Base-by-base conservation (phyloP, 30 jellyfish, hydroid and myxozoan genomes). In the Euphysa ruthae region DNA sequence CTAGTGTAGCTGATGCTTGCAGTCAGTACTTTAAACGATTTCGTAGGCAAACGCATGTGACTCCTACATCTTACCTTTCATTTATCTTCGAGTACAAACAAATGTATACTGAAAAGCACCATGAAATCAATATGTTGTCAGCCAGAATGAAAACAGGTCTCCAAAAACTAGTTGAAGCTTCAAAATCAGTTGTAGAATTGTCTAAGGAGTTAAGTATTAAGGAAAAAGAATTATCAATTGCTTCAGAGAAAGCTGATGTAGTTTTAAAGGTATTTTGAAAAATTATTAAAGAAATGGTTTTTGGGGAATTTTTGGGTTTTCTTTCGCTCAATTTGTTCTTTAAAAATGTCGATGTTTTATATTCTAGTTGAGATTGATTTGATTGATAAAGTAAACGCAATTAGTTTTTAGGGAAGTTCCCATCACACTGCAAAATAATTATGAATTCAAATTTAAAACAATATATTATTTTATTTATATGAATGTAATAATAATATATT, bases 31-130 rank as follows among this genome's bases (percentile, higher is more conserved):
- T 81, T 19, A 86, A 81, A 33, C 70, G 95, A 54, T 83, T 55
- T 57, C 92, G 95, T 22, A 92, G 95, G 49, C 95, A 83, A 49
- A 77, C 95, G 1, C 95, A 83, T 79, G 95, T 83, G 58, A 83
- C 95, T 4, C 95, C 95, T 6, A 83, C 75, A 62, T 83, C 95
- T 0, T 83, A 83, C 54, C 68, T 83, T 60, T 83, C 95, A 28
- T 83, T 83, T 66, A 83, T 83, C 29, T 55, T 75, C 20, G 85
- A 87, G 24, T 83, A 74, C 55, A 83, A 83, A 63, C 49, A 49
- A 14, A 73, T 83, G 20, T 83, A 83, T 82, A 70, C 61, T 15
- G 82, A 63, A 42, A 73, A 83, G 61, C 86, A 83, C 22, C 61
- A 62, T 23, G 95, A 76, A 43, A 83, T 83, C 6, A 79, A 64